These are phyloP conservation scores for Epizoanthus ramosus DNA, from an alignment of 92 coral and sea anemone genomes.

Conservation along the genomic window DNA sequence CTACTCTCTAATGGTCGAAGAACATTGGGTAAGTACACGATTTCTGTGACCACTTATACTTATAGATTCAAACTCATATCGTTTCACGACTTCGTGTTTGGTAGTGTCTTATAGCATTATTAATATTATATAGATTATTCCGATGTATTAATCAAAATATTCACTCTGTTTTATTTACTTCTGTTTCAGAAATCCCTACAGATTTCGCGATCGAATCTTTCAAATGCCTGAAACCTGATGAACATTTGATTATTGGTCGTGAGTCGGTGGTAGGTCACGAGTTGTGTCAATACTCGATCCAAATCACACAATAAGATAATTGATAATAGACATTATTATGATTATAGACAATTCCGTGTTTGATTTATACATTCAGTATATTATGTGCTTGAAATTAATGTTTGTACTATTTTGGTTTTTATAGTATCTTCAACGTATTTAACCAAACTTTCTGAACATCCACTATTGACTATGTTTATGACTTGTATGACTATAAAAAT, in stretches of 20 bases:
- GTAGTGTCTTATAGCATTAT: not conserved
- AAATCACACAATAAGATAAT: no score
- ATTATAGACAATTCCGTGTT: not conserved
- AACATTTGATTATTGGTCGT: slow-evolving; percentile 76
- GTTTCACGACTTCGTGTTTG: not conserved
- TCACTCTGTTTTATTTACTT: not conserved
- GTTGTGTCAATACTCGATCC: not conserved
- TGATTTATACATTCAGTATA: not conserved
- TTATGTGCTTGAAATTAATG: no score
- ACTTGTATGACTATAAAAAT: no score
- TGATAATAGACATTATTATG: no score
- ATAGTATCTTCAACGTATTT: no score
- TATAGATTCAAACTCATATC: not conserved
- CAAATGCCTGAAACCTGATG: slow-evolving; percentile 81
- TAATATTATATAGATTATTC: not conserved
- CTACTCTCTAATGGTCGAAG: slow-evolving; percentile 49
- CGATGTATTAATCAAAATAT: not conserved
- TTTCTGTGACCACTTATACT: not conserved
- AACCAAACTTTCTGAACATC: no score
- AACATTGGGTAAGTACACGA: slow-evolving; percentile 48
- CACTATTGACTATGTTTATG: no score
- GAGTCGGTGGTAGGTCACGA: slow-evolving; percentile 48
- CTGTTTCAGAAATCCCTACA: slow-evolving; percentile 66
- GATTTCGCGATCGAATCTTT: slow-evolving; percentile 85
- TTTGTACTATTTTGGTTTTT: no score